Evolutionary conservation across 2,113 vertebrate genomes (phyloP), one percentile per base, ranked within the genome.

Genomic region (Tretioscincus oriximinensis): DNA sequence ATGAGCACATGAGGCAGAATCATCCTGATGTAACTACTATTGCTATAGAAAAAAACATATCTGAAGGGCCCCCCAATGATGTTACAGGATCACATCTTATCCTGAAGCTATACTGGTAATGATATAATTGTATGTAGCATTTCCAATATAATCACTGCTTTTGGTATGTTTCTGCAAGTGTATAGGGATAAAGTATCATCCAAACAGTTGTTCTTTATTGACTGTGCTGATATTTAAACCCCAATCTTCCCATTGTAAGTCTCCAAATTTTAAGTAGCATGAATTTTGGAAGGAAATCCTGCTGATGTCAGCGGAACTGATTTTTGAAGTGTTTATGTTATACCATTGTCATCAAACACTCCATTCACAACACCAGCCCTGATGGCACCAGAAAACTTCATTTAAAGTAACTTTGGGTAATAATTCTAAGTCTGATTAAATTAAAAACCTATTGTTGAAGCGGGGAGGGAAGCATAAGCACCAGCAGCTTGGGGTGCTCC

Each of bases 381-480:
- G 73, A 35, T 76, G 73, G 73, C 65, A 76, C 14, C 66, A 31
- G 28, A 54, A 82, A 65, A 63, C 75, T 69, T 76, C 20, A 47
- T n/a, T 49, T 80, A 49, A 80, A 76, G n/a, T 28, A 71, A 64
- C 66, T 69, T 79, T 80, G 78, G 66, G 66, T 41, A 58, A 47
- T 64, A 47, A 78, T 47, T n/a, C 51, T 31, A 81, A 61, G 63
- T 76, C 69, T 70, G 73, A 76, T 82, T 82, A 76, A 63, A 82
- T 76, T 76, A 70, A 82, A 76, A 31, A 10, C 65, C 26, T 63
- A 24, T 76, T 76, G 73, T 31, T 70, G 65, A 58, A 76, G 29
- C 14, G 54, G 58, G 16, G 22, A 45, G 35, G 8, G 74, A 26
- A 35, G 31, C 21, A 5, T 45, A 11, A 68, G 26, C 29, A 26